Evolutionary conservation across 2,113 vertebrate genomes (phyloP).

Genomic region (Periophthalmodon schlosseri): DNA sequence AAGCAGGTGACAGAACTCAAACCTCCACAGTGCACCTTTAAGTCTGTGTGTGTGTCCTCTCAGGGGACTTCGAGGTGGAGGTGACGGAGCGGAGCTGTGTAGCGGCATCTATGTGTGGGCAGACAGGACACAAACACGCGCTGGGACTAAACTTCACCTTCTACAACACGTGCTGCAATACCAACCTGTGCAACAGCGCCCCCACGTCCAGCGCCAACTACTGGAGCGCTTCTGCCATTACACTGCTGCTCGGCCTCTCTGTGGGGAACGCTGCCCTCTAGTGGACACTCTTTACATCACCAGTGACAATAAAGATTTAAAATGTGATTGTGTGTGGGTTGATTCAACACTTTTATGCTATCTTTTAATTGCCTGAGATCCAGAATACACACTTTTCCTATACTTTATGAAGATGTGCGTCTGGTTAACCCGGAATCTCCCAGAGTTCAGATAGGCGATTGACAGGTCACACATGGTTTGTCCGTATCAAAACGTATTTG

Average conservation of each 20-base stretch:
- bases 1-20: too few relatives aligned
- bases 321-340: too few relatives aligned
- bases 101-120: slow-evolving; percentile 61
- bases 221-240: not conserved
- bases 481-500: too few relatives aligned
- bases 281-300: not conserved
- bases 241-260: not conserved
- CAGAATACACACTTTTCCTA: too few relatives aligned
- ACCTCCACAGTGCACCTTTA: not conserved
- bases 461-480: too few relatives aligned
- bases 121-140: slow-evolving; percentile 57
- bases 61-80: slow-evolving; percentile 70
- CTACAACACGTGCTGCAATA: slow-evolving; percentile 73
- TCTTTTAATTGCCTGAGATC: too few relatives aligned
- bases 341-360: too few relatives aligned
- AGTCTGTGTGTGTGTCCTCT: not conserved
- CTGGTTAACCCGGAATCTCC: too few relatives aligned
- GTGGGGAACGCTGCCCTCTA: not conserved
- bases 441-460: too few relatives aligned
- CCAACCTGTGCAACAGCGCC: slow-evolving; percentile 71
- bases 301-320: too few relatives aligned
- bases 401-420: too few relatives aligned
- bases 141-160: slow-evolving; percentile 79
- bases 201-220: not conserved
- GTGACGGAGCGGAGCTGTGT: slow-evolving; percentile 77